Base-by-base conservation (phyloP, 2,888 invertebrate genomes). In the Sinodicranocentrus sp. region DNA sequence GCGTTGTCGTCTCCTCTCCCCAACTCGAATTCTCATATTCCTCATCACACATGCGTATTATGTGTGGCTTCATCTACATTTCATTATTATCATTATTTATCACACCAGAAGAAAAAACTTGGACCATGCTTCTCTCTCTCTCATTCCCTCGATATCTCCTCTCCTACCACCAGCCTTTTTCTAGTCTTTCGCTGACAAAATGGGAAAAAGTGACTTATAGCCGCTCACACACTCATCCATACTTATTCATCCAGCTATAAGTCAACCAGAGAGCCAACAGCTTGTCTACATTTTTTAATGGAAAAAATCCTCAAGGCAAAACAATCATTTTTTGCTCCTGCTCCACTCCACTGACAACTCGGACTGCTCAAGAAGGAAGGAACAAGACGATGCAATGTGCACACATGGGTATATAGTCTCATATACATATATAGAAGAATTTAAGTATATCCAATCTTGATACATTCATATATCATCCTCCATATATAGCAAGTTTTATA, bases 291-390 rank as follows among this genome's bases (percentile, higher is more conserved):
- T 8, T 33, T 54, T 63, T 52, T 67, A 76, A 76, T 76, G 57
- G 67, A 76, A 75, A n/a, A n/a, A 76, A 65, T 67, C 65, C 76
- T 76, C 39, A 76, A 67, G 65, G 76, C 54, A 54, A 17, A 43
- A 25, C 21, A 70, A 15, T 48, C 17, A 52, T 70, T 61, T 61
- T 25, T 57, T 57, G 57, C 13, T 23, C 25, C 39, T 39, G 19
- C 33, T 39, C 23, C 48, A 10, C 26, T 6, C 19, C 54, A 54
- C 54, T 54, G 54, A 54, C 54, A 54, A 54, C 21, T 54, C 21
- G 54, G n/a, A 10, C 48, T 48, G 48, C 48, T 48, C 10, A 48
- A 48, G 48, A 48, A 48, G 75, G 75, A 75, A 75, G 75, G 48
- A 63, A 75, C 17, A 33, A 75, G 26, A 44, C 21, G 21, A 59